Evolutionary conservation across 2,113 vertebrate genomes (phyloP).

Genomic region (Sorex fumeus): DNA sequence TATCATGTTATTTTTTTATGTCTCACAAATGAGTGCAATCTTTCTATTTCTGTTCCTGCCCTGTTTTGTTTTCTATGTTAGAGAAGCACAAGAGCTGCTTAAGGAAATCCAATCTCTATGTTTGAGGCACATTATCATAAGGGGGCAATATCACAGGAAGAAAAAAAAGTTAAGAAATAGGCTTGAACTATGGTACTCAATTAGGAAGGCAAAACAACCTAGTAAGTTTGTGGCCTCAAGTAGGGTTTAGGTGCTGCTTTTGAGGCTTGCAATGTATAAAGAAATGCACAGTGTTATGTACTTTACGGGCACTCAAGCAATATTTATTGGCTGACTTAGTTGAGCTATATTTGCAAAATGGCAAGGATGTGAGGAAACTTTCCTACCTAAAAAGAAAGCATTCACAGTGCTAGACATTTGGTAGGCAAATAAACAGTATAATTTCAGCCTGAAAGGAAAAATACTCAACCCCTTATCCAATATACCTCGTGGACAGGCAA

Average conservation of each 20-base stretch:
- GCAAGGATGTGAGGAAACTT: constrained; percentile 81
- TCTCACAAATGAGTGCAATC: too few relatives aligned
- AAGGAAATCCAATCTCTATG: neutral
- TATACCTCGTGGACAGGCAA: constrained; percentile 69
- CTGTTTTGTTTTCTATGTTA: neutral
- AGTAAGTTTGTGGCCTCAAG: constrained; percentile 13
- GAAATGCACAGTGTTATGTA: constrained; percentile 73
- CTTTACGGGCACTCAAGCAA: constrained; percentile 69
- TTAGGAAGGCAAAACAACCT: constrained; percentile 28
- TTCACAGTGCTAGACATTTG: constrained; percentile 81
- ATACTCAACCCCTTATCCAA: constrained; percentile 75
- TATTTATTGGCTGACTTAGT: constrained; percentile 80
- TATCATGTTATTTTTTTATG: too few relatives aligned
- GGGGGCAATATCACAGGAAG: neutral
- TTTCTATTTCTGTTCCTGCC: too few relatives aligned
- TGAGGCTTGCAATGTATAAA: constrained; percentile 62
- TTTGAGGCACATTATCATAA: constrained; percentile 17
- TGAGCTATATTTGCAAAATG: constrained; percentile 83
- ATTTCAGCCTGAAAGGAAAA: constrained; percentile 83
- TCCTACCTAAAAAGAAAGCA: constrained; percentile 83
- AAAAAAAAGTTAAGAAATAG: neutral
- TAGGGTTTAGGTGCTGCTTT: constrained; percentile 39
- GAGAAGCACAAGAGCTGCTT: constrained; percentile 22
- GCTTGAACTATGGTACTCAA: neutral
- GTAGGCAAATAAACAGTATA: constrained; percentile 82